Evolutionary conservation across 2,113 vertebrate species (phyloP).

Genomic region (Tamias sibiricus): DNA sequence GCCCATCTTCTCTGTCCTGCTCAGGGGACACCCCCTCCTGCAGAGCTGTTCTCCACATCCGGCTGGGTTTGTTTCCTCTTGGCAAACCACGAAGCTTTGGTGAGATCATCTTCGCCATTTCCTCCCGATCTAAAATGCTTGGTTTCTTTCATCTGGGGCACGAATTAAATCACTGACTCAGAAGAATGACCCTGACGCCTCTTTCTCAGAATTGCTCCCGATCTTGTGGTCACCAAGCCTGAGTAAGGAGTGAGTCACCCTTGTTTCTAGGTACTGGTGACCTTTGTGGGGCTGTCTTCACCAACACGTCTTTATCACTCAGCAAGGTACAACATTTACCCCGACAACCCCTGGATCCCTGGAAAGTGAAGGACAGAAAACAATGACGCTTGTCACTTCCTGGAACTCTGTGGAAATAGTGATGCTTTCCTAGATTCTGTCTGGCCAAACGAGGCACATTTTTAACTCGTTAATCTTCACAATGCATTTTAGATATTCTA

Average conservation of each 20-base stretch:
- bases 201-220: constrained; percentile 4
- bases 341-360: neutral
- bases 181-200: neutral
- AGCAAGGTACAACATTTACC: neutral
- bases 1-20: neutral
- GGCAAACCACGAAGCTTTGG: neutral
- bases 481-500: neutral
- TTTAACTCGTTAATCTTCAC: neutral
- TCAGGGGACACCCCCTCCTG: neutral
- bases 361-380: neutral
- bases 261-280: constrained; percentile 20
- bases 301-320: neutral
- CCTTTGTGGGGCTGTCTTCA: neutral
- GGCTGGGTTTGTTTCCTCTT: neutral
- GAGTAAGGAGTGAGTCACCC: neutral
- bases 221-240: neutral
- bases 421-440: neutral
- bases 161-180: neutral
- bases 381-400: neutral
- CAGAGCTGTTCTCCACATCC: too few relatives aligned
- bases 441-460: neutral
- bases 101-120: neutral
- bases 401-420: neutral
- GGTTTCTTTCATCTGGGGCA: neutral
- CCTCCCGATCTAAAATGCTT: neutral